Evolutionary conservation across 2,797 vertebrate genomes (phyloP).

Genomic region (Knipowitschia caucasica): DNA sequence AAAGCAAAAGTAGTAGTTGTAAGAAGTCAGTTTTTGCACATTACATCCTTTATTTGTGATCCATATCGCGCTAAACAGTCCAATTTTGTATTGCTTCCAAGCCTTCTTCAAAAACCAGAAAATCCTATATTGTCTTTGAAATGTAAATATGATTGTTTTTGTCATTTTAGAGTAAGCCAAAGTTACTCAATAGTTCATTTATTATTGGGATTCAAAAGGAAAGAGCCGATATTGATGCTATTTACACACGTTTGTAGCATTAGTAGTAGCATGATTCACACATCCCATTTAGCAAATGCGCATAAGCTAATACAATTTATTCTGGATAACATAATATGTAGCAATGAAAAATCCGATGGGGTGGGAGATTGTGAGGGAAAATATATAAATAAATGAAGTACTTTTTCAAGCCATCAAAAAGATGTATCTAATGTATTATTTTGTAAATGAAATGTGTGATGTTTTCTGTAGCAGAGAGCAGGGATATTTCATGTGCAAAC

Average conservation of each 20-base stretch:
- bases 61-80: no score
- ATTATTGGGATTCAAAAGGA: conserved; percentile 36
- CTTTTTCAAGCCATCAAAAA: not conserved
- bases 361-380: conserved; percentile 10
- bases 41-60: no score
- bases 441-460: conserved; percentile 7
- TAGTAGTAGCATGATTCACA: conserved; percentile 72
- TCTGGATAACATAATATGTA: conserved; percentile 46
- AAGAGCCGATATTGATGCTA: conserved; percentile 49
- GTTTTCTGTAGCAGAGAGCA: conserved; percentile 55
- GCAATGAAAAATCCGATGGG: conserved; percentile 39
- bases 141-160: conserved; percentile 5
- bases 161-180: conserved; percentile 62
- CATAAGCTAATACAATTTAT: conserved; percentile 50
- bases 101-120: not conserved
- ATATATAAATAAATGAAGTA: not conserved
- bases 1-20: no score
- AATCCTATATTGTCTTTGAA: not conserved
- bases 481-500: conserved; percentile 45
- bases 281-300: conserved; percentile 58
- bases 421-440: conserved; percentile 12
- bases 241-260: conserved; percentile 71
- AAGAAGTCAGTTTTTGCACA: no score
- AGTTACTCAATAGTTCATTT: conserved; percentile 45
- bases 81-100: not conserved